Evolutionary conservation across 2,797 vertebrate genomes (phyloP).

Genomic region (Anniella stebbinsi): DNA sequence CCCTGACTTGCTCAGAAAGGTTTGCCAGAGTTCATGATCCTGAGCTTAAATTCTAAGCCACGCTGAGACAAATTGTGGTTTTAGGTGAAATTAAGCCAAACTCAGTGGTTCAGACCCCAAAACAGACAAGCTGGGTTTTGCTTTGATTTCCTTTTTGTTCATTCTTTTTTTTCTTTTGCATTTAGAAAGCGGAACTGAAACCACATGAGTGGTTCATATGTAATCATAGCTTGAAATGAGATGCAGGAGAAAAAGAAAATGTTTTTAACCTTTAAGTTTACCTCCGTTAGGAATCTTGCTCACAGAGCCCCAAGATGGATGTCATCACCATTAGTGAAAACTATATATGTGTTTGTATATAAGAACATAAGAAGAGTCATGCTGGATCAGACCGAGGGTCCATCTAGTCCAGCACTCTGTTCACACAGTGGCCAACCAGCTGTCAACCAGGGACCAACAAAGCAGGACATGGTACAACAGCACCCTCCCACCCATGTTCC

Average conservation of each 20-base stretch:
- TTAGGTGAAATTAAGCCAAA: conserved; percentile 38
- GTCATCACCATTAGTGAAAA: neutral
- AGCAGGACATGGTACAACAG: too few relatives aligned
- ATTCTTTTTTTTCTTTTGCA: neutral
- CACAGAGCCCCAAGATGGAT: fast-evolving
- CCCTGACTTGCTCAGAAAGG: conserved; percentile 21
- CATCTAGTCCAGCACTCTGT: too few relatives aligned
- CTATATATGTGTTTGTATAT: too few relatives aligned
- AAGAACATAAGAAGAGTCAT: too few relatives aligned
- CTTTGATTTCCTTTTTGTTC: neutral
- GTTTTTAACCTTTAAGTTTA: conserved; percentile 23
- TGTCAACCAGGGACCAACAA: too few relatives aligned
- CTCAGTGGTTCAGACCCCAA: conserved; percentile 19
- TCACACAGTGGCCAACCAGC: too few relatives aligned
- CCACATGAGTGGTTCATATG: conserved; percentile 11
- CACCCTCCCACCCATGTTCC: too few relatives aligned
- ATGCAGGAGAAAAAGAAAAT: neutral
- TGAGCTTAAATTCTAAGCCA: conserved; percentile 34
- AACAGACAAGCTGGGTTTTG: conserved; percentile 19
- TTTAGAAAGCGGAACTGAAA: conserved; percentile 43
- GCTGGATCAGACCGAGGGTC: too few relatives aligned
- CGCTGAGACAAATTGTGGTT: conserved; percentile 38
- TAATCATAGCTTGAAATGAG: conserved; percentile 21
- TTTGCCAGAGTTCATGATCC: conserved; percentile 43
- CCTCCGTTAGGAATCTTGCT: neutral